These are phyloP conservation scores for Corapipo altera DNA, from an alignment of 2,113 vertebrate genomes.

Conservation along the genomic window DNA sequence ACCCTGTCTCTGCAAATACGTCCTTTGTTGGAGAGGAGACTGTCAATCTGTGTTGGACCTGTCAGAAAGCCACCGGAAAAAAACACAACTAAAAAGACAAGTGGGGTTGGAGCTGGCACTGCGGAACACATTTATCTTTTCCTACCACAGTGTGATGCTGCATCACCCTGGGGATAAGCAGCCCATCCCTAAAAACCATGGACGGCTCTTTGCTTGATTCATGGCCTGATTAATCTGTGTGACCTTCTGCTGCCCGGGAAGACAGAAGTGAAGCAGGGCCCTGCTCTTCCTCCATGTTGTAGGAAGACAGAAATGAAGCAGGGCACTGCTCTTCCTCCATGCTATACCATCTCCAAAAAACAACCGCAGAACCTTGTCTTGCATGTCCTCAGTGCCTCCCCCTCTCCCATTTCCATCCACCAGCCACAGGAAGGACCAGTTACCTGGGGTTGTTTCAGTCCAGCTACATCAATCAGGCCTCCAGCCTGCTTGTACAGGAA, in stretches of 20 bases:
- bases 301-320: background rate
- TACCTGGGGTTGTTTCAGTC: background rate
- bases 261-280: background rate
- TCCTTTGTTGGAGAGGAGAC: background rate
- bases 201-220: background rate
- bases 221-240: background rate
- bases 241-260: background rate
- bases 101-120: background rate
- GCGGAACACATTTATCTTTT: background rate
- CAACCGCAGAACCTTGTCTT: background rate
- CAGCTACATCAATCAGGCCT: background rate
- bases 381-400: fast-evolving
- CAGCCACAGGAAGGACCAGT: fast-evolving
- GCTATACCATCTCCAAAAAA: background rate
- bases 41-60: background rate
- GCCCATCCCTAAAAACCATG: background rate
- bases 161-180: background rate
- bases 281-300: background rate
- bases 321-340: background rate
- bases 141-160: background rate
- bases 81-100: background rate
- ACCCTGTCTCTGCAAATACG: background rate
- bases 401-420: background rate
- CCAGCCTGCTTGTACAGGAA: background rate
- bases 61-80: background rate